Evolutionary conservation across 2,888 invertebrate species (phyloP).

Genomic region (Tanypteryx hageni): DNA sequence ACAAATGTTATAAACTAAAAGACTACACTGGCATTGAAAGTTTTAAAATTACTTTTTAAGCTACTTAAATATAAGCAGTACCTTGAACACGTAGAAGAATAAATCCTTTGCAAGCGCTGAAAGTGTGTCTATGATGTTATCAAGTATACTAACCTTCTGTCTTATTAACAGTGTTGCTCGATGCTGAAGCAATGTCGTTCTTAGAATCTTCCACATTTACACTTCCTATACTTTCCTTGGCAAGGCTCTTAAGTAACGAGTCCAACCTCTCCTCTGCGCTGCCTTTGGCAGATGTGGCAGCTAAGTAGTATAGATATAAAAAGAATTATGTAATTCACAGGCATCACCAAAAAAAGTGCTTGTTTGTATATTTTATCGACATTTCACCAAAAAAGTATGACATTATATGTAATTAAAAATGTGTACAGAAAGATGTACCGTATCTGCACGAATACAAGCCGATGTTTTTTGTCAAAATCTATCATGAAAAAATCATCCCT

Average conservation of each 20-base stretch:
- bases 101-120: not conserved
- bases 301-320: not conserved
- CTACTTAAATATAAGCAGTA: not conserved
- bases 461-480: no score
- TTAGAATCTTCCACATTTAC: constrained; percentile 75
- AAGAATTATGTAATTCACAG: not conserved
- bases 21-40: no score
- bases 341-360: not conserved
- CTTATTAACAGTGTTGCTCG: constrained; percentile 77
- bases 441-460: no score
- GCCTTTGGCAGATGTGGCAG: constrained; percentile 50
- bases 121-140: not conserved
- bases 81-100: not conserved
- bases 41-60: not conserved
- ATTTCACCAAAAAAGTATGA: not conserved
- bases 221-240: constrained; percentile 78
- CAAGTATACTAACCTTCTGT: constrained; percentile 71
- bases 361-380: not conserved
- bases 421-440: no score
- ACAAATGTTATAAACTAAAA: no score
- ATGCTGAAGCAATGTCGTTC: constrained; percentile 78
- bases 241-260: constrained; percentile 85
- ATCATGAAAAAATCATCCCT: no score
- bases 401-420: not conserved
- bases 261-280: constrained; percentile 81